Percentiles rank a stretch among this genome's conserved stretches.
phyloP scores from a whole-genome alignment of 2,797 vertebrate genomes.

The Gymnothorax reevesii region DNA sequence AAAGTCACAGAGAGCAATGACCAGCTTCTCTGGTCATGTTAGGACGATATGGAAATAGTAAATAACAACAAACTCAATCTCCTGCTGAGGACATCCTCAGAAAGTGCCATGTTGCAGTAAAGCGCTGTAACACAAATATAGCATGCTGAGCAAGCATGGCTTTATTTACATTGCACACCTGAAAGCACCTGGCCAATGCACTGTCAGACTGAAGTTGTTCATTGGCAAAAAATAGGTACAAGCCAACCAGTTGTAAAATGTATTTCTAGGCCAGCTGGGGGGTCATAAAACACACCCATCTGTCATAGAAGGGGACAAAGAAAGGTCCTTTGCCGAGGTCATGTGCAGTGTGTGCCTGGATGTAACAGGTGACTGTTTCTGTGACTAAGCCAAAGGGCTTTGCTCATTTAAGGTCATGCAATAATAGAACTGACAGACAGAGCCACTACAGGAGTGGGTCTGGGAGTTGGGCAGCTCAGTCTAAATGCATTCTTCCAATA shows the following conservation, averaged over 20 bases:
- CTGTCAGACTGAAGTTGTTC: constrained; percentile 40
- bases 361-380: background rate
- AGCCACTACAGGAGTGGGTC: background rate
- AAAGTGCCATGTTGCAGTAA: background rate
- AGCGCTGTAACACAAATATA: constrained; percentile 28
- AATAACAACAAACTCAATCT: background rate
- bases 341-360: background rate
- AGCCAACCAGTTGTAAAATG: background rate
- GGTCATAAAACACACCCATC: background rate
- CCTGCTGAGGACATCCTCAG: background rate
- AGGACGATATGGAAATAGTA: background rate
- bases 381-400: background rate
- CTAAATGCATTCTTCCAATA: constrained; percentile 35
- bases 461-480: background rate
- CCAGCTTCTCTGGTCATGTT: background rate
- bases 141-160: constrained; percentile 16
- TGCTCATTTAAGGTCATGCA: constrained; percentile 54
- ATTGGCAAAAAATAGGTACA: constrained; percentile 23
- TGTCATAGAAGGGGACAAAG: background rate
- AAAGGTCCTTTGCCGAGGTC: background rate
- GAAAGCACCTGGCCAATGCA: constrained; percentile 42
- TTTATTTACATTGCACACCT: constrained; percentile 37
- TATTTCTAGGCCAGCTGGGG: background rate
- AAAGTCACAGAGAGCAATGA: background rate
- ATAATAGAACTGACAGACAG: constrained; percentile 1